A percentile compares a stretch with the other conserved stretches of the same genome.
These are phyloP conservation scores for Podocnemis expansa DNA, from an alignment of 2,113 vertebrate genomes.

Conservation along the genomic window DNA sequence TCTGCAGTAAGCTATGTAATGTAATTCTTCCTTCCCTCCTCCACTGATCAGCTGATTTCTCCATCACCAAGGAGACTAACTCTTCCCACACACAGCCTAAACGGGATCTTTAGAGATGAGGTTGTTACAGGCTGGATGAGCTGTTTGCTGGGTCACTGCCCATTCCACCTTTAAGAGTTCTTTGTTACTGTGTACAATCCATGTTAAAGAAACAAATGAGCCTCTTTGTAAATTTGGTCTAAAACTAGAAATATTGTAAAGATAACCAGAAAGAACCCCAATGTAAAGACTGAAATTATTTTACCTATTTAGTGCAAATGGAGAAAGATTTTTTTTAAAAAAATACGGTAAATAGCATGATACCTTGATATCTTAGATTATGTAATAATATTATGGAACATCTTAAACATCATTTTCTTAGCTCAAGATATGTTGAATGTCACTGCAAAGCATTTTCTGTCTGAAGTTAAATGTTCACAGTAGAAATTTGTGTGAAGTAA, in stretches of 20 bases:
- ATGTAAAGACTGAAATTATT: not conserved
- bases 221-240: not conserved
- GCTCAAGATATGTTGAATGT: not conserved
- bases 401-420: not conserved
- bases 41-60: constrained; percentile 32
- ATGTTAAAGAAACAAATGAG: not conserved
- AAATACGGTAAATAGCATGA: not conserved
- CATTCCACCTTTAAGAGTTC: constrained; percentile 6
- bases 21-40: not conserved
- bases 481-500: not conserved
- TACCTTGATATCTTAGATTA: not conserved
- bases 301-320: not conserved
- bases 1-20: constrained; percentile 46
- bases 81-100: constrained; percentile 25
- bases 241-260: not conserved
- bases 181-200: not conserved
- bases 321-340: not conserved
- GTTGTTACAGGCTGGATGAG: constrained; percentile 27
- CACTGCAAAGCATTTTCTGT: not conserved
- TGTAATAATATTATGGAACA: not conserved
- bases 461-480: not conserved
- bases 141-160: constrained; percentile 22
- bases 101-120: not conserved
- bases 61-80: constrained; percentile 51
- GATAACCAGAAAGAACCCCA: not conserved